Base-by-base conservation (phyloP, 2,113 vertebrate genomes). In the Neoarius graeffei region DNA sequence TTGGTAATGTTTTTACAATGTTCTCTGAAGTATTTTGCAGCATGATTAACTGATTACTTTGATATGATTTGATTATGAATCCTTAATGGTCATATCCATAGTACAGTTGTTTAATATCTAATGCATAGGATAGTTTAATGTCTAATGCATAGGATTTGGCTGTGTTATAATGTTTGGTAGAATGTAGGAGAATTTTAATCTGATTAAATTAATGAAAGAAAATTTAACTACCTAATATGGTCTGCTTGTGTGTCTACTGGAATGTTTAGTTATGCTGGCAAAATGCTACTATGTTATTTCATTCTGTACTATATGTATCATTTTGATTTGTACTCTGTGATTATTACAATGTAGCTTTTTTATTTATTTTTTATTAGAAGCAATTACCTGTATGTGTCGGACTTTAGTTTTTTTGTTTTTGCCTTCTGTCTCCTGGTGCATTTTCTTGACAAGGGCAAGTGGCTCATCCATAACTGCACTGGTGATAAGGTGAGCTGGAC, bases 381-480 rank as follows among this genome's bases (percentile, higher is more conserved):
- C 60, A 87, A 42, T 91, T 92, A 96, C 95, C 95, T 96, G 95
- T 54, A 93, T 93, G 84, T 94, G 94, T 88, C 89, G 81, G 57
- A 91, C 10, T 15, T 88, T 30, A 7, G 89, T 73, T 81, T 59
- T 88, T 74, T 90, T 93, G 27, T 89, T 90, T 91, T 94, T 93
- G 1, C 91, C 91, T 50, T 93, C 91, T 86, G 89, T 7, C 20
- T 94, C 94, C 85, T 93, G 93, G 81, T 93, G 93, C 6, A 95
- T 95, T 90, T 95, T 96, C 90, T 96, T 96, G 91, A 96, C 95
- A 85, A 96, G 95, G 23, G 94, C 95, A 0, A 96, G 93, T 1
- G 95, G 95, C 91, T 96, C 94, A 3, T 96, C 95, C 93, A 95
- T 94, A 85, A 93, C 88, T 67, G 93, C 93, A 59, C 88, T 85